These are phyloP conservation scores for Mormyrus iriodes DNA, from an alignment of 2,113 vertebrate genomes.

Conservation along the genomic window DNA sequence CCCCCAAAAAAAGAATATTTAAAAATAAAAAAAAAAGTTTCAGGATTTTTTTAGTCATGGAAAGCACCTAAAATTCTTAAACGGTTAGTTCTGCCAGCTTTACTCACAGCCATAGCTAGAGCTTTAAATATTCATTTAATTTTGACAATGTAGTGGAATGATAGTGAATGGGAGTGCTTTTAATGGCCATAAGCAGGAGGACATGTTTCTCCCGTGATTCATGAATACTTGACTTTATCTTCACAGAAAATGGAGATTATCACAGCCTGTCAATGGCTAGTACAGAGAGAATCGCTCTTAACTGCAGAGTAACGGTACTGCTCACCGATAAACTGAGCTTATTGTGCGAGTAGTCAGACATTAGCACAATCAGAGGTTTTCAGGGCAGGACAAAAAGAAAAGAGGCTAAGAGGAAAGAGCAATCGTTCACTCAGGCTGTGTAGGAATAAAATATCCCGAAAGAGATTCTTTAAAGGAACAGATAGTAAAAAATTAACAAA, in stretches of 20 bases:
- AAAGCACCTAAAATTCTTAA: background rate
- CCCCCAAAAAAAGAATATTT: background rate
- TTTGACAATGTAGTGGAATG: background rate
- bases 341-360: background rate
- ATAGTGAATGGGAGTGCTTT: background rate
- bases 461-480: background rate
- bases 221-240: background rate
- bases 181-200: background rate
- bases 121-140: conserved; percentile 10
- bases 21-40: background rate
- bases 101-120: background rate
- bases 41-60: too few relatives aligned
- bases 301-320: background rate
- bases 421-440: background rate
- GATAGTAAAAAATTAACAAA: background rate
- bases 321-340: background rate
- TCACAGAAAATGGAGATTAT: background rate
- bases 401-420: background rate
- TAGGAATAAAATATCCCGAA: background rate
- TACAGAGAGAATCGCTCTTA: background rate
- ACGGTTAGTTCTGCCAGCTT: background rate
- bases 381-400: background rate
- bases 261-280: background rate
- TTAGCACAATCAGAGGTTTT: background rate
- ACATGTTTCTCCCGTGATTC: background rate